A percentile compares a stretch with the other conserved stretches of the same genome.
phyloP scores from a whole-genome alignment of 2,113 vertebrate genomes.

The Rynchops niger region DNA sequence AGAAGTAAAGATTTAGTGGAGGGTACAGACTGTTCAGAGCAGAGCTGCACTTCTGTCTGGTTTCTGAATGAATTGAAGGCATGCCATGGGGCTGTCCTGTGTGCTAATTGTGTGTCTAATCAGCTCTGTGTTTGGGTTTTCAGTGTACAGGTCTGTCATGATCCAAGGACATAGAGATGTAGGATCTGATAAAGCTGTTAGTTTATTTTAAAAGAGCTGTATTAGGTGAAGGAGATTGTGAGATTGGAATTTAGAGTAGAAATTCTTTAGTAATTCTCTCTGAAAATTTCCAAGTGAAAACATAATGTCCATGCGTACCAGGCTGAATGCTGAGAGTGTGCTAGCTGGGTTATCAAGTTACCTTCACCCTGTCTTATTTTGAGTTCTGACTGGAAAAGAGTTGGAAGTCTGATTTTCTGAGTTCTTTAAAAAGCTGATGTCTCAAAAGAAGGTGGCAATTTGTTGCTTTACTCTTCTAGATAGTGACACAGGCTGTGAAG shows the following conservation, averaged over 20 bases:
- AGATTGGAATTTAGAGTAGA: background rate
- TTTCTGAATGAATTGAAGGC: background rate
- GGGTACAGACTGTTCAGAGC: background rate
- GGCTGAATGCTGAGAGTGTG: background rate
- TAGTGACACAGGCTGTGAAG: background rate
- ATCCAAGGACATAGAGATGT: background rate
- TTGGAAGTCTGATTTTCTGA: background rate
- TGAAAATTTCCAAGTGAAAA: background rate
- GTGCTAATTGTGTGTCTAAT: background rate
- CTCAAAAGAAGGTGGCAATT: background rate
- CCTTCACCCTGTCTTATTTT: background rate
- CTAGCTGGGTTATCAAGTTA: background rate
- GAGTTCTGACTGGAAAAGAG: background rate
- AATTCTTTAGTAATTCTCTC: background rate
- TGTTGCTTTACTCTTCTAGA: background rate
- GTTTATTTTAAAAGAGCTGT: background rate
- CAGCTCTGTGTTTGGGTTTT: background rate
- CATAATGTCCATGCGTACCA: rapidly evolving
- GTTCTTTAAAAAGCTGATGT: background rate
- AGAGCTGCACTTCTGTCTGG: background rate
- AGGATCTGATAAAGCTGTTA: background rate
- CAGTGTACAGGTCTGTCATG: background rate
- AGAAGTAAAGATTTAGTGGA: background rate
- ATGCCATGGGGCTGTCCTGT: background rate
- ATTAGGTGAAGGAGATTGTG: background rate